A percentile compares a stretch with the other conserved stretches of the same genome.
These are phyloP conservation scores for Microdon myrmicae DNA, from an alignment of 2,888 invertebrate genomes.

Conservation along the genomic window DNA sequence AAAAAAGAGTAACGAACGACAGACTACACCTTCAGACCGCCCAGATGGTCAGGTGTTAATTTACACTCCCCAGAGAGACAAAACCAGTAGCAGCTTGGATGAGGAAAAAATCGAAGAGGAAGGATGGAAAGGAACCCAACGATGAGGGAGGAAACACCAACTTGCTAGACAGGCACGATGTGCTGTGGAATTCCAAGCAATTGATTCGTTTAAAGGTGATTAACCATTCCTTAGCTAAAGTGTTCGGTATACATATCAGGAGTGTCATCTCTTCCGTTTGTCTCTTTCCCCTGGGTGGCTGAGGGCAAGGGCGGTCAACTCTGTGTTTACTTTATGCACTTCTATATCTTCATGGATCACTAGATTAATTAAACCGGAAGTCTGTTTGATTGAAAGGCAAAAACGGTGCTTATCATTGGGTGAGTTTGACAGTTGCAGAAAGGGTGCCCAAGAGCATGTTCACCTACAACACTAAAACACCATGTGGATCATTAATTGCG, in stretches of 20 bases:
- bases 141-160: constrained; percentile 2
- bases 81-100: constrained; percentile 33
- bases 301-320: constrained; percentile 2
- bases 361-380: constrained; percentile 51
- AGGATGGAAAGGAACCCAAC: background rate
- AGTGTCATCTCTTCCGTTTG: constrained; percentile 40
- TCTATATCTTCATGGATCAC: constrained; percentile 23
- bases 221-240: constrained; percentile 42
- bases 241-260: constrained; percentile 42
- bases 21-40: constrained; percentile 37
- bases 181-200: constrained; percentile 41
- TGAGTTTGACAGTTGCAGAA: constrained; percentile 12
- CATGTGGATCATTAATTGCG: constrained; percentile 52
- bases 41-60: constrained; percentile 52
- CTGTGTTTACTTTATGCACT: background rate
- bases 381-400: constrained; percentile 45
- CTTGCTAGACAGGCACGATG: background rate
- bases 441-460: constrained; percentile 46
- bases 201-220: constrained; percentile 49
- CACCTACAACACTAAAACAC: constrained; percentile 40
- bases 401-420: constrained; percentile 21
- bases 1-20: background rate
- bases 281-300: constrained; percentile 2
- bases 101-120: background rate
- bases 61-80: constrained; percentile 44